Conservation (phyloP, 2,113 vertebrate species). For the Phycodurus eques region DNA sequence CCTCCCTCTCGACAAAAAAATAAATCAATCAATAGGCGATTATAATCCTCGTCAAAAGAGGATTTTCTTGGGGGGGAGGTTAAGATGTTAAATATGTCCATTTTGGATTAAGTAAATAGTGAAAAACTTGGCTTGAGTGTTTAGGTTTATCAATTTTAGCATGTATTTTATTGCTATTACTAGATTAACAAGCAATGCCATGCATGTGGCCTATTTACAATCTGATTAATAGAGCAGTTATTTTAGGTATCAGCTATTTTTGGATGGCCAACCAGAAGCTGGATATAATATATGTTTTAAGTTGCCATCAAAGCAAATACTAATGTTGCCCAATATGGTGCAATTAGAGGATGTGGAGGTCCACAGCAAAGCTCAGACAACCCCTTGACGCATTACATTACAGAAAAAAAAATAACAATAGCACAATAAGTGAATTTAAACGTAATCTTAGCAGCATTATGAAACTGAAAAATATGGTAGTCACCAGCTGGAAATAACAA, state of each 20-base stretch:
- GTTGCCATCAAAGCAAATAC: too few relatives aligned
- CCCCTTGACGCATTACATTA: not conserved
- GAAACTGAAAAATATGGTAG: too few relatives aligned
- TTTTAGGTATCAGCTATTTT: not conserved
- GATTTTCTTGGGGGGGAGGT: too few relatives aligned
- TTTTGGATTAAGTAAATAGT: not conserved
- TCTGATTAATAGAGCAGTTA: not conserved
- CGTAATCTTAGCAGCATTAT: too few relatives aligned
- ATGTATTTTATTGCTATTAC: not conserved
- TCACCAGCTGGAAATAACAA: too few relatives aligned
- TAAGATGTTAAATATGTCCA: constrained; percentile 2
- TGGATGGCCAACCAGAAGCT: not conserved
- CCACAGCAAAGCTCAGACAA: not conserved
- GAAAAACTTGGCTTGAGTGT: not conserved
- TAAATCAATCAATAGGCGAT: not conserved
- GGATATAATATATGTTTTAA: not conserved
- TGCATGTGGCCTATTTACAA: not conserved
- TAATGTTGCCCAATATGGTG: not conserved
- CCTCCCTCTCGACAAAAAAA: too few relatives aligned
- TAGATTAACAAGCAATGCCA: not conserved
- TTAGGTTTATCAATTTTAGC: not conserved
- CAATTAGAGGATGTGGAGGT: too few relatives aligned
- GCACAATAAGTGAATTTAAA: too few relatives aligned
- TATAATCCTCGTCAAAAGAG: not conserved
- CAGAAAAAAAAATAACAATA: not conserved